A percentile compares a stretch with the other conserved stretches of the same genome.
These are phyloP conservation scores for Myrmophylax atrothorax DNA, from an alignment of 2,113 vertebrate species.

Conservation along the genomic window DNA sequence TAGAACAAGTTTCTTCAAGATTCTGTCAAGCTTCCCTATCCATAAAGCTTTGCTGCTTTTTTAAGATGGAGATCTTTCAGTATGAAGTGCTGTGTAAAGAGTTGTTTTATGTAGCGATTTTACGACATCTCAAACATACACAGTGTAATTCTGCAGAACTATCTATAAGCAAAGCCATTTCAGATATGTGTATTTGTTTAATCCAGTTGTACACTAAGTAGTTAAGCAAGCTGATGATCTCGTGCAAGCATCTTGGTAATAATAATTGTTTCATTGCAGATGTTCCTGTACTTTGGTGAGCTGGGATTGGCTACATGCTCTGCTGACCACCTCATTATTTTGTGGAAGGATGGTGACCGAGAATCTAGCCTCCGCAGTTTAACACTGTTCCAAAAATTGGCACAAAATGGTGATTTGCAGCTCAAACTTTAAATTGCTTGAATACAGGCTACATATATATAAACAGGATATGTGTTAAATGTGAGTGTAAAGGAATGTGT, in stretches of 20 bases:
- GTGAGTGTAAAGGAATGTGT: background rate
- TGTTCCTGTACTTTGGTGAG: constrained; percentile 90
- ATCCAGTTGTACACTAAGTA: background rate
- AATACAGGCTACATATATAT: background rate
- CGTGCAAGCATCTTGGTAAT: background rate
- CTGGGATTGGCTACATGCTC: constrained; percentile 91
- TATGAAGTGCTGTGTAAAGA: background rate
- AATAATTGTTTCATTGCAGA: constrained; percentile 76
- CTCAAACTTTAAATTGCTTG: constrained; percentile 20
- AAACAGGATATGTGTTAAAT: background rate
- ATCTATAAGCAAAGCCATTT: background rate
- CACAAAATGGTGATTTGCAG: constrained; percentile 80
- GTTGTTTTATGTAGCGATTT: background rate
- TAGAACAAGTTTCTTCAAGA: background rate
- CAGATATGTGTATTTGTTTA: background rate
- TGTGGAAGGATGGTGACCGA: constrained; percentile 92
- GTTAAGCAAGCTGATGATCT: background rate
- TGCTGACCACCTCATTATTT: constrained; percentile 91
- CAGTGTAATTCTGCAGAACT: background rate
- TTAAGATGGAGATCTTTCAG: background rate
- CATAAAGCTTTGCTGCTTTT: background rate
- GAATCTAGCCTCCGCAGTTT: constrained; percentile 89
- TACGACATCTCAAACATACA: background rate
- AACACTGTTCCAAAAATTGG: constrained; percentile 89
- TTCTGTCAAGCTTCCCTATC: background rate